Evolutionary conservation across 1,140 invertebrate species (phyloP).

Genomic region (Drepana arcuata): DNA sequence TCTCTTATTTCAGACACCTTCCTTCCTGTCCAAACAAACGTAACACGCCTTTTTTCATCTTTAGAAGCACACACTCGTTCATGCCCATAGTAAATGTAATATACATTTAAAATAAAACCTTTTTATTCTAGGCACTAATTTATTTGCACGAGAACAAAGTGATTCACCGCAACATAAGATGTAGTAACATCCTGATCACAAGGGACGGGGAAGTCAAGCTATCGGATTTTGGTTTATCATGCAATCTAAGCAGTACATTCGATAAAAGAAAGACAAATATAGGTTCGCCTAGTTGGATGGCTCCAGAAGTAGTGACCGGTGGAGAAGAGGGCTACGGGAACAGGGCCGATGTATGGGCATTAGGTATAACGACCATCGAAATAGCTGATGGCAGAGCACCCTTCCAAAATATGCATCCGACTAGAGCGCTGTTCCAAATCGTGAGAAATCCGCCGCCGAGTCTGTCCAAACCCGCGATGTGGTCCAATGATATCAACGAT

Average conservation of each 20-base stretch:
- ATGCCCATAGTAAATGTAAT: no score
- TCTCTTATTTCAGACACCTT: no score
- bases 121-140: conserved; percentile 82
- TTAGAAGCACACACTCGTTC: no score
- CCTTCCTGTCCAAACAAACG: no score
- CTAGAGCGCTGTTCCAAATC: conserved; percentile 89
- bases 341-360: conserved; percentile 90
- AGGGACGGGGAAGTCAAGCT: conserved; percentile 87
- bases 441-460: conserved; percentile 89
- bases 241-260: conserved; percentile 82
- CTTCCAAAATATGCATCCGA: conserved; percentile 88
- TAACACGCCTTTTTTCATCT: no score
- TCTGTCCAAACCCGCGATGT: conserved; percentile 81
- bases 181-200: conserved; percentile 89
- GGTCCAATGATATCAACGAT: conserved; percentile 85
- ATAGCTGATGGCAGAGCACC: conserved; percentile 90
- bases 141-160: conserved; percentile 89
- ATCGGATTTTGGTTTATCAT: conserved; percentile 87
- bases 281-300: conserved; percentile 94
- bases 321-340: conserved; percentile 75
- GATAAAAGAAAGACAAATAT: conserved; percentile 81
- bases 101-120: no score
- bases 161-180: conserved; percentile 90
- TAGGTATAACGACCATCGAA: conserved; percentile 94
- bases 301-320: conserved; percentile 80